A percentile compares a stretch with the other conserved stretches of the same genome.
Evolutionary conservation across 2,888 invertebrate species (phyloP).

Genomic region (Priocnemis perturbator): DNA sequence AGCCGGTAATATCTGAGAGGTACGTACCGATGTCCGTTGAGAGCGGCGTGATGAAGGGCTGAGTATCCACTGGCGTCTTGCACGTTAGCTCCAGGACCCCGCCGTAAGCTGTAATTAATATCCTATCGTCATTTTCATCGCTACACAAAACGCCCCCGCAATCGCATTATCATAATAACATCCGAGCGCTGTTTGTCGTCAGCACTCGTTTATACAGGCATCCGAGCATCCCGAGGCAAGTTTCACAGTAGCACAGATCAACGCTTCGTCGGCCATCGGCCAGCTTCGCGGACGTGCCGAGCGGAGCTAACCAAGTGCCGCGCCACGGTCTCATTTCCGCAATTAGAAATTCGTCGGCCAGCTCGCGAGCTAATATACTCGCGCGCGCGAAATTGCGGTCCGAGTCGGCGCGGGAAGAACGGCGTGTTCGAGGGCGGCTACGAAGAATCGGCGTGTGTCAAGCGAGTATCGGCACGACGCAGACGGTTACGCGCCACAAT

Average conservation of each 20-base stretch:
- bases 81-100: slow-evolving; percentile 94
- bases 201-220: neutral
- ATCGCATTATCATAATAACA: neutral
- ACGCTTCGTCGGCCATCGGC: too few species aligned
- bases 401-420: neutral
- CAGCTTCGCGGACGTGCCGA: too few species aligned
- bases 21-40: slow-evolving; percentile 92
- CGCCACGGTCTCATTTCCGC: slow-evolving; percentile 55
- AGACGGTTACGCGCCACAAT: slow-evolving; percentile 43
- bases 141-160: neutral
- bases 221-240: neutral
- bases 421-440: too few species aligned
- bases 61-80: slow-evolving; percentile 96
- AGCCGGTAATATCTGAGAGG: too few species aligned
- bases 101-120: slow-evolving; percentile 82
- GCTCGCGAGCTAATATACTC: slow-evolving; percentile 48
- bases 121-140: neutral
- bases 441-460: slow-evolving; percentile 35
- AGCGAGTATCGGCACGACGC: slow-evolving; percentile 28
- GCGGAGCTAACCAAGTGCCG: neutral
- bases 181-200: too few species aligned
- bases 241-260: neutral
- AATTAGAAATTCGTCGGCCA: slow-evolving; percentile 63
- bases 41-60: slow-evolving; percentile 93
- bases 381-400: slow-evolving; percentile 11